Conservation (phyloP, 2,888 invertebrate species). For the Drosophila formosana region DNA sequence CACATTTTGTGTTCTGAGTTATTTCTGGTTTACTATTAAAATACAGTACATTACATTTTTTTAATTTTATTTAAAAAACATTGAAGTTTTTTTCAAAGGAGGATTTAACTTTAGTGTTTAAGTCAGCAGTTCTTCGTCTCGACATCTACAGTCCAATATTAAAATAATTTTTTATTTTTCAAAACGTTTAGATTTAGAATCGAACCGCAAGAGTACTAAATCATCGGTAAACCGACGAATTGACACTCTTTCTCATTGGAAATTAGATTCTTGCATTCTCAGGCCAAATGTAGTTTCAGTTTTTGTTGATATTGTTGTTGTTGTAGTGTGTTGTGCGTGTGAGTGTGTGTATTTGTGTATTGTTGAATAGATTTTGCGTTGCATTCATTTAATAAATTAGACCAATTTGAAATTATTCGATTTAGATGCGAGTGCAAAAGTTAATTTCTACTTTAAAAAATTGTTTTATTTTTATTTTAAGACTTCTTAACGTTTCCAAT, state of each 20-base stretch:
- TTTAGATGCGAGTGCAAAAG: constrained; percentile 32
- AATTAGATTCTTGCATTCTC: constrained; percentile 14
- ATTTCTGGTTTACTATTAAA: neutral
- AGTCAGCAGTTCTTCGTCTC: neutral
- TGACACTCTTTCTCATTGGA: neutral
- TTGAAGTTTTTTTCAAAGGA: constrained; percentile 8
- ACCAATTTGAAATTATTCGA: constrained; percentile 12
- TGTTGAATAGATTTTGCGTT: constrained; percentile 16
- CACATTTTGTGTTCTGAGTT: neutral
- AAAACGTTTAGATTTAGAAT: neutral
- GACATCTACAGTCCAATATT: too few relatives aligned
- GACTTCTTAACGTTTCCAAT: constrained; percentile 30
- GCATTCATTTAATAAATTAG: constrained; percentile 25
- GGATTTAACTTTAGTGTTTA: neutral
- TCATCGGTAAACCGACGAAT: constrained; percentile 3
- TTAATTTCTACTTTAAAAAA: constrained; percentile 41
- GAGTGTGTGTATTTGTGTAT: constrained; percentile 25
- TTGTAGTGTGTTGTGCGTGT: constrained; percentile 14
- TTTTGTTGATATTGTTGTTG: constrained; percentile 22
- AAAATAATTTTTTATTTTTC: neutral
- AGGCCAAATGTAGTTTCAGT: constrained; percentile 8
- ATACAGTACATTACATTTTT: neutral
- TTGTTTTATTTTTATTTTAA: neutral
- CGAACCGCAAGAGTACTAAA: constrained; percentile 2
- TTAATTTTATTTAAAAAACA: neutral